A percentile compares a stretch with the other conserved stretches of the same genome.
phyloP scores from a whole-genome alignment of 1,140 invertebrate genomes.

The Formica exsecta region DNA sequence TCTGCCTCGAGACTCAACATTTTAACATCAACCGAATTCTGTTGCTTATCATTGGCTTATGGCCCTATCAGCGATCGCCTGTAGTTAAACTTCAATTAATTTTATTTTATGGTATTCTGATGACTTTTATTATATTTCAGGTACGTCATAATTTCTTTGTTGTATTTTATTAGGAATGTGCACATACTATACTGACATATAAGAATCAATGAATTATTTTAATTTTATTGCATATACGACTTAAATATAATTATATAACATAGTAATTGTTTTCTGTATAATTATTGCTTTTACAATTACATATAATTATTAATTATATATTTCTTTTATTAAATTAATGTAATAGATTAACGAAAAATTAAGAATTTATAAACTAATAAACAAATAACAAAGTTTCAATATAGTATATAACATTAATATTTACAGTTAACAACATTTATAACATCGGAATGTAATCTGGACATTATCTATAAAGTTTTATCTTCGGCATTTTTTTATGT shows the following conservation, averaged over 20 bases:
- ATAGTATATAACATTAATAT: not conserved
- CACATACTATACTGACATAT: not conserved
- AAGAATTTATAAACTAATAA: not conserved
- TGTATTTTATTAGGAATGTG: not conserved
- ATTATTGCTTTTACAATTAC: not conserved
- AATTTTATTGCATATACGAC: not conserved
- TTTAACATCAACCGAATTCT: not conserved
- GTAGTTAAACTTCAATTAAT: constrained; percentile 3
- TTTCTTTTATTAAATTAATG: not conserved
- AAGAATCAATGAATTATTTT: not conserved
- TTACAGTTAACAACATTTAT: constrained; percentile 18
- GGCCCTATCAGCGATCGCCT: not conserved
- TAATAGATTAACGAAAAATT: not conserved
- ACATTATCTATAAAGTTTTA: constrained; percentile 10
- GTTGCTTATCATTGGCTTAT: constrained; percentile 24
- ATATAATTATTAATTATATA: not conserved
- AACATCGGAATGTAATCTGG: not conserved
- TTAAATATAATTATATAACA: not conserved
- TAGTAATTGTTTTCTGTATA: not conserved
- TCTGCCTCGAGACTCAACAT: too few species aligned
- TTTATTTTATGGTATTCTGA: not conserved
- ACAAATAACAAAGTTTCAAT: not conserved
- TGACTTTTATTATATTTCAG: constrained; percentile 39
- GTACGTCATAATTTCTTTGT: not conserved
- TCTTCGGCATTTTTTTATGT: not conserved